A percentile compares a stretch with the other conserved stretches of the same genome.
Evolutionary conservation across 2,797 vertebrate species (phyloP).

Genomic region (Manis crassicaudata): DNA sequence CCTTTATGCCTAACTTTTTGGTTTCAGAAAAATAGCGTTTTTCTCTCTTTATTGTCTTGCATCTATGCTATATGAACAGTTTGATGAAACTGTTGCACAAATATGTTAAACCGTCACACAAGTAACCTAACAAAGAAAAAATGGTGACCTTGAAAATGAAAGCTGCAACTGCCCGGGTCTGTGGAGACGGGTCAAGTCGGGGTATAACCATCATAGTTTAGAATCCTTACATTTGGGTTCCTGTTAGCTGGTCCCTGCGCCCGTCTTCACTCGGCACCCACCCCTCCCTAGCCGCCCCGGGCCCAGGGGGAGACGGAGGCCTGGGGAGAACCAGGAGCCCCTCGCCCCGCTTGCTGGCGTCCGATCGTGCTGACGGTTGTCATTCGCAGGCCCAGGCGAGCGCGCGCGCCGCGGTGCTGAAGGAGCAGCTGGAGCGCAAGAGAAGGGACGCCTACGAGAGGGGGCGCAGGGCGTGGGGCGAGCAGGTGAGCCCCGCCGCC

Average conservation of each 20-base stretch:
- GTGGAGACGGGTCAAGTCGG: not conserved
- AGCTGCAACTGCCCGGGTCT: not conserved
- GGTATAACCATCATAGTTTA: not conserved
- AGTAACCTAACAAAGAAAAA: conserved; percentile 32
- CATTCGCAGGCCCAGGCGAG: conserved; percentile 92
- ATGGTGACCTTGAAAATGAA: conserved; percentile 13
- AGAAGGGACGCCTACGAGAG: conserved; percentile 94
- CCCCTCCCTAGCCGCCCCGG: too few species aligned
- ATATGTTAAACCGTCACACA: not conserved
- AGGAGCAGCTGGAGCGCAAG: conserved; percentile 96
- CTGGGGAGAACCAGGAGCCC: not conserved
- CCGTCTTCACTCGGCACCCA: not conserved
- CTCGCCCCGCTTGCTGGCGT: not conserved
- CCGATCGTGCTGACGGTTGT: conserved; percentile 37
- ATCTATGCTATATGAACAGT: not conserved
- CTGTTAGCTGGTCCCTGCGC: not conserved
- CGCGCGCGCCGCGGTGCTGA: conserved; percentile 93
- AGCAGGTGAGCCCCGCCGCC: conserved; percentile 89
- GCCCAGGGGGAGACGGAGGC: too few species aligned
- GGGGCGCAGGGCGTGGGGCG: conserved; percentile 96
- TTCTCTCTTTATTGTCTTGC: not conserved
- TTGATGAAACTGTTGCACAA: conserved; percentile 24
- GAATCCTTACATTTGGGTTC: conserved; percentile 40
- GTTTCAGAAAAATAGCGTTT: conserved; percentile 34
- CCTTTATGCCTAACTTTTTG: not conserved